A percentile compares a stretch with the other conserved stretches of the same genome.
Conservation (phyloP, 2,113 vertebrate species). For the Sisor rabdophorus region DNA sequence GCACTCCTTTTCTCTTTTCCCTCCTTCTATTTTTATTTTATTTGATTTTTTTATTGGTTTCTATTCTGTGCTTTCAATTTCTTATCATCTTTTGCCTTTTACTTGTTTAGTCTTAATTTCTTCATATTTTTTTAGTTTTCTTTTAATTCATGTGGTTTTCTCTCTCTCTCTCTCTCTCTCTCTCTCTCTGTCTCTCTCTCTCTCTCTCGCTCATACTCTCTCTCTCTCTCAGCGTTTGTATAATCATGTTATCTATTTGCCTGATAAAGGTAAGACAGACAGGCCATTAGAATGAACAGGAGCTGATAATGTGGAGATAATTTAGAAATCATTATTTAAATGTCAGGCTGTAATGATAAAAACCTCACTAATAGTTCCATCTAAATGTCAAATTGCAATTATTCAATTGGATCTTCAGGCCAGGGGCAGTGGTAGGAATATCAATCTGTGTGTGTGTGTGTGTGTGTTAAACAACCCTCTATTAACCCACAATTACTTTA, state of each 20-base stretch:
- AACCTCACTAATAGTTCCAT: constrained; percentile 64
- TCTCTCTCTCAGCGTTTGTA: constrained; percentile 33
- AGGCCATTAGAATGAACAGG: constrained; percentile 59
- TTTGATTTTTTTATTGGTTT: neutral
- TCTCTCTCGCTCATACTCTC: constrained; percentile 3
- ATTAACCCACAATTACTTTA: constrained; percentile 10
- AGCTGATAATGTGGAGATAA: constrained; percentile 65
- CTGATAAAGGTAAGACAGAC: constrained; percentile 46
- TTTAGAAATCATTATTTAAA: constrained; percentile 72
- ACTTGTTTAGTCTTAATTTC: neutral
- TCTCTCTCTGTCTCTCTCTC: constrained; percentile 8
- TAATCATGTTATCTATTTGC: constrained; percentile 58
- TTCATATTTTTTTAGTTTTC: neutral
- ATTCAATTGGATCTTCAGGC: constrained; percentile 67
- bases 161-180: neutral
- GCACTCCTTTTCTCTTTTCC: neutral
- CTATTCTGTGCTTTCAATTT: too few relatives aligned
- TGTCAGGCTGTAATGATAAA: constrained; percentile 67
- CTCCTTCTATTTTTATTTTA: neutral
- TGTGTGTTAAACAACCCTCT: constrained; percentile 6
- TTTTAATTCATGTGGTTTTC: neutral
- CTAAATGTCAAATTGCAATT: constrained; percentile 76
- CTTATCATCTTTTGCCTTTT: neutral
- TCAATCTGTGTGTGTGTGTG: constrained; percentile 51
- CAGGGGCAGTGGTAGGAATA: constrained; percentile 59